Evolutionary conservation across 2,888 invertebrate genomes (phyloP), one percentile per base, ranked within the genome.

Genomic region (Eupithecia pulchellata): DNA sequence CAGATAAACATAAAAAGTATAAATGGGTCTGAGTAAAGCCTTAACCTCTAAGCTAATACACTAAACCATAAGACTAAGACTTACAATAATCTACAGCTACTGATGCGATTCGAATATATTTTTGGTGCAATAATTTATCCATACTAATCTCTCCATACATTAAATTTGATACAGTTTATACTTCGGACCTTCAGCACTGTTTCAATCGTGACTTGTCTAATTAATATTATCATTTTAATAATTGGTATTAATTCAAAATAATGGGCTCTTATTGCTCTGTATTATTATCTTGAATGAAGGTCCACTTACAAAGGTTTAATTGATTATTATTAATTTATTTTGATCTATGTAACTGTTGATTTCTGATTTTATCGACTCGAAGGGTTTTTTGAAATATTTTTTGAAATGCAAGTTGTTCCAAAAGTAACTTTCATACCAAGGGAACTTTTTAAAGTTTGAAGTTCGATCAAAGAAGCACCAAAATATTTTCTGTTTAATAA

Each of bases 201-300:
- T 47, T 65, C 64, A 64, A 66, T 69, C 69, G 69, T 69, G 69
- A 69, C 69, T 39, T 11, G 39, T 25, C 55, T 69, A 69, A 69
- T 69, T 69, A 69, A 66, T 66, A 34, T 36, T 65, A 66, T 57
- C 30, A 57, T 68, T 34, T 47, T 39, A 62, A 34, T 69, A 66
- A 69, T 69, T 62, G 52, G 47, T 25, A 20, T 55, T 52, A 62
- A 61, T 62, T 55, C 52, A 62, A 20, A 68, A 47, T 62, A 55
- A 62, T 52, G 14, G 47, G 62, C 47, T 57, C 55, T 32, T 39
- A 55, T 34, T 29, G n/a, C 4, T 42, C 20, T 11, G 17, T 32
- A 32, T 60, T 32, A 60, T 60, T 60, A 30, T 60, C 4, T 52
- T 52, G 11, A 0, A 52, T 13, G 20, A 2, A 20, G 25, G 25